Base-by-base conservation (phyloP, 1,140 invertebrate species). In the Eufriesea mexicana region DNA sequence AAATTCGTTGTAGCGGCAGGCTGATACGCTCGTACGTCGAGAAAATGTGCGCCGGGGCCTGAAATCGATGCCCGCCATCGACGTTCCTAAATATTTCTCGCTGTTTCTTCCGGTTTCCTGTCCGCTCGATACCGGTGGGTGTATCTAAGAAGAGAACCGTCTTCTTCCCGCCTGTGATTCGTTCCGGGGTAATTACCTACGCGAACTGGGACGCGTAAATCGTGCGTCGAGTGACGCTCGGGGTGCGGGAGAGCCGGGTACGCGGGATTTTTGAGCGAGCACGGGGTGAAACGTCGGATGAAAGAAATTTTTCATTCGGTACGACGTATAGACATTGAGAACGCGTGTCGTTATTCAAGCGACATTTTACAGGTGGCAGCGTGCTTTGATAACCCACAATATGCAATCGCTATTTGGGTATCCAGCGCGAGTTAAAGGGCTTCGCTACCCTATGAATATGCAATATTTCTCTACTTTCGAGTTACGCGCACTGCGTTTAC, bases 371-470 rank as follows among this genome's bases (percentile, higher is more conserved):
- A 59, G 67, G 55, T 79, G 71, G 61, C 85, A 83, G 49, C 28
- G 61, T 18, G 66, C 74, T 86, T 87, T 86, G 85, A 87, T 86
- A 87, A 86, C 72, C 81, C 35, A 79, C 81, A 86, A 79, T 86
- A 86, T 84, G 86, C 81, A 79, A 87, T 88, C 82, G 86, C 74
- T 64, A 71, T 81, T 87, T 81, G 51, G 75, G 73, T 81, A 87
- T 87, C 77, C 73, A 72, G 25, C 77, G 55, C 51, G 72, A 72
- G 85, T 87, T 83, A 82, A 80, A 74, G 81, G 55, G 85, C 86
- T 87, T 87, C 86, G 49, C 82, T 73, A 74, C 25, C 55, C 72
- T 79, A 88, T 87, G 85, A 87, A 88, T 88, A 87, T 84, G 85
- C 85, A 87, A 88, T 88, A 87, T 84, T 87, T 86, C 86, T 77